phyloP scores from a whole-genome alignment of 2,888 invertebrate species.

The Limnephilus rhombicus region DNA sequence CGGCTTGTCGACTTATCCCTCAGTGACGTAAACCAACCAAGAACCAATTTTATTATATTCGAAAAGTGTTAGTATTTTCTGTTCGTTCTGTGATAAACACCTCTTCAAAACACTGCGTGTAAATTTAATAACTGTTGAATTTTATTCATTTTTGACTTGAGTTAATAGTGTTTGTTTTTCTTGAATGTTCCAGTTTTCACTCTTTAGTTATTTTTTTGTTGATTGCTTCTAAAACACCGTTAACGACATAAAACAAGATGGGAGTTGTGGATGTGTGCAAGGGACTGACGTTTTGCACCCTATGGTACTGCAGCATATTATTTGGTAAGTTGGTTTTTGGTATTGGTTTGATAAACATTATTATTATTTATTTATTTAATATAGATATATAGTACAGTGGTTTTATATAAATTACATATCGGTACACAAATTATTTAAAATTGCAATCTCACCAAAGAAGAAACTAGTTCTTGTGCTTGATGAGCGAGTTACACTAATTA shows the following conservation, averaged over 20 bases:
- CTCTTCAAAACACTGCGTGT: too few relatives aligned
- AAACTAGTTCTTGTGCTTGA: too few relatives aligned
- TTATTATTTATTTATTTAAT: too few relatives aligned
- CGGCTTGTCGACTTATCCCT: background rate
- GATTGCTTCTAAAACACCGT: background rate
- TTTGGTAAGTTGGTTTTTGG: slow-evolving; percentile 57
- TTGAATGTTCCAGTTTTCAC: slow-evolving; percentile 48
- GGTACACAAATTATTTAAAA: too few relatives aligned
- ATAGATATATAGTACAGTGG: too few relatives aligned
- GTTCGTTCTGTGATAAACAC: background rate
- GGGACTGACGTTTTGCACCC: slow-evolving; percentile 60
- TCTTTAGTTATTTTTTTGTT: slow-evolving; percentile 37
- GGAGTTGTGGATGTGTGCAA: slow-evolving; percentile 51
- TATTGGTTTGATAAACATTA: too few relatives aligned
- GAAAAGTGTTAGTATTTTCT: background rate
- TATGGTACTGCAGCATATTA: slow-evolving; percentile 65
- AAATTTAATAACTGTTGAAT: too few relatives aligned
- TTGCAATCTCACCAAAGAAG: too few relatives aligned
- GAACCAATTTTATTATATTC: background rate
- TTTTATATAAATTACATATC: too few relatives aligned
- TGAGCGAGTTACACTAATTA: too few relatives aligned
- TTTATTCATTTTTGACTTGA: background rate
- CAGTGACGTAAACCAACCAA: background rate
- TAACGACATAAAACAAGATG: slow-evolving; percentile 46
- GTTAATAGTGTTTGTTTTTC: slow-evolving; percentile 8